These are phyloP conservation scores for Ploceus nigricollis DNA, from an alignment of 2,113 vertebrate genomes.

Conservation along the genomic window DNA sequence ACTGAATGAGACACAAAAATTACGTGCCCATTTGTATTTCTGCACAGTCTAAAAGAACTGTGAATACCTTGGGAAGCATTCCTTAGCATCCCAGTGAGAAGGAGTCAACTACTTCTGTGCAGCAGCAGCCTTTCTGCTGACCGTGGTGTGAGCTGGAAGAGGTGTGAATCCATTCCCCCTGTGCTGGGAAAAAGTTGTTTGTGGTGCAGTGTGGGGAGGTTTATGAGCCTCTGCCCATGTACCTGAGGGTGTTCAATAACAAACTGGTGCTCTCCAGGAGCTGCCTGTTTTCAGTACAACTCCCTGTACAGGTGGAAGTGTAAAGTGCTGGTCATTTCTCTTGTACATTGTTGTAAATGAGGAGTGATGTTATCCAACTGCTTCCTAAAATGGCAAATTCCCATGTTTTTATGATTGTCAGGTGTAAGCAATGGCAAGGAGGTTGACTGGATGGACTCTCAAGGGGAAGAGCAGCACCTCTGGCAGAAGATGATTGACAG, in stretches of 20 bases:
- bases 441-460: conserved; percentile 96
- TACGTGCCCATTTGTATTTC: neutral
- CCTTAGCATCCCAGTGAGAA: neutral
- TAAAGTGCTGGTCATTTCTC: neutral
- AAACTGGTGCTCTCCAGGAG: neutral
- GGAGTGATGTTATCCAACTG: neutral
- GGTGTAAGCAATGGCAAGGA: conserved; percentile 88
- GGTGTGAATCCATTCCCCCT: rapidly evolving
- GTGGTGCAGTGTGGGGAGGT: neutral
- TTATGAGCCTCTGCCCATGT: neutral
- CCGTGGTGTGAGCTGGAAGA: neutral
- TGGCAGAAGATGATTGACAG: conserved; percentile 94
- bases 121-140: neutral
- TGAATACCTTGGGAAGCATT: neutral
- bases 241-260: neutral
- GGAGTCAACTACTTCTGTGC: neutral
- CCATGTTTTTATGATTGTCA: conserved; percentile 46
- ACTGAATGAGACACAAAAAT: neutral
- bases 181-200: neutral
- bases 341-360: neutral
- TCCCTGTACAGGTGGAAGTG: neutral
- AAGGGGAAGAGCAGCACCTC: conserved; percentile 86
- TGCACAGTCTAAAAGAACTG: neutral
- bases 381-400: neutral
- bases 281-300: neutral